Evolutionary conservation across 2,113 vertebrate species (phyloP), one percentile per base, ranked within the genome.

Genomic region (Nipponia nippon): DNA sequence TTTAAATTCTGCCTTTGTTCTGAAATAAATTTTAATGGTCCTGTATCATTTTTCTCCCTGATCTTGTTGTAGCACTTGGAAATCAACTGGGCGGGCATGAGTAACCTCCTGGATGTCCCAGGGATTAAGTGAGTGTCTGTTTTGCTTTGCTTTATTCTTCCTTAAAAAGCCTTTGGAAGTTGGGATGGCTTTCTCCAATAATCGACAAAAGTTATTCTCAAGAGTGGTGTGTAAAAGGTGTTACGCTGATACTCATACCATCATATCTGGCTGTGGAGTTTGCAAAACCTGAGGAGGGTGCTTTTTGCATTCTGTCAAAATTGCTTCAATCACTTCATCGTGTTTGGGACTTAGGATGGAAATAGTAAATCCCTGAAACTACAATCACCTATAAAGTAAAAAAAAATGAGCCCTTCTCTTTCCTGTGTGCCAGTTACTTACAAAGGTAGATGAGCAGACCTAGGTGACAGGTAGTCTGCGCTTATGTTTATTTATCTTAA

Each of bases 41-140:
- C 23, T 70, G 4, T 89, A 7, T 63, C 2, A 55, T 42, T 88
- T 94, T 80, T 92, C 32, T 86, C 27, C 52, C 62, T 25, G 11
- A 40, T 78, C 59, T 90, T 83, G 5, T 79, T 90, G n/a, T 83
- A 98, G 98, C 96, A 98, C 78, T 88, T 99, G 75, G 94, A 99
- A 90, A 98, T 99, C 95, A 99, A 99, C 98, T 99, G 99, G 99
- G 99, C 99, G 0, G 99, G 99, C 38, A 97, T 99, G 96, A 99
- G 99, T 58, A 99, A 99, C 96, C 89, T 99, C 52, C 95, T 99
- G 93, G 99, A 99, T 89, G 98, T 96, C 40, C 99, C 99, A 18
- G 99, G 98, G 21, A 98, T 99, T 97, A 99, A 98, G 99, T 99
- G 87, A 97, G 96, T 93, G 23, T 76, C 66, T 40, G 4, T n/a